Percentiles rank a stretch among this genome's conserved stretches.
Conservation (phyloP, 2,888 invertebrate species). For the Chrysodeixis includens region DNA sequence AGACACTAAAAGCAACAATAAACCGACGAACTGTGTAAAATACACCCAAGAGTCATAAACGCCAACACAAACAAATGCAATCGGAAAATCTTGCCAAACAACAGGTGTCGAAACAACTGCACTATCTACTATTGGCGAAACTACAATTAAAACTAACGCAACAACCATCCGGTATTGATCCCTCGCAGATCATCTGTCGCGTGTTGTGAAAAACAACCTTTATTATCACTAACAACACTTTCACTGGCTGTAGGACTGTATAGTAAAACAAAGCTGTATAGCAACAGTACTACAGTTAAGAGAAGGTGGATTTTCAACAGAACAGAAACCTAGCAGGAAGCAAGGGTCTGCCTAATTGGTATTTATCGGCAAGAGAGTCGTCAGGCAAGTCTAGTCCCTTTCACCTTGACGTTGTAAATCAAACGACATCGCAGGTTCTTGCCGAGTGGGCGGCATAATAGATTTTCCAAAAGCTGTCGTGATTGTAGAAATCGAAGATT, state of each 20-base stretch:
- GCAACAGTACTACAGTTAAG: too few relatives aligned
- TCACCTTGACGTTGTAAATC: slow-evolving; percentile 72
- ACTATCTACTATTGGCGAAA: neutral
- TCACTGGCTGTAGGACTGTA: slow-evolving; percentile 7
- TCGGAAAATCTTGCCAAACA: neutral
- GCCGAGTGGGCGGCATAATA: slow-evolving; percentile 43
- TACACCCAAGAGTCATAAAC: neutral
- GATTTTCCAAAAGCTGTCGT: slow-evolving; percentile 50
- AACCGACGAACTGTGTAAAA: too few relatives aligned
- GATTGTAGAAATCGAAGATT: slow-evolving; percentile 39
- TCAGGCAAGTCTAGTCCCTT: slow-evolving; percentile 69
- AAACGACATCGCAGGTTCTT: slow-evolving; percentile 39
- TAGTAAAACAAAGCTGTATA: slow-evolving; percentile 31
- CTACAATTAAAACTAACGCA: slow-evolving; percentile 1
- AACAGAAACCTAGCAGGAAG: slow-evolving; percentile 47
- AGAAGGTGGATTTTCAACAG: slow-evolving; percentile 27
- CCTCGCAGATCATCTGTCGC: slow-evolving; percentile 5
- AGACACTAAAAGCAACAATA: too few relatives aligned
- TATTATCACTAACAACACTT: slow-evolving; percentile 35
- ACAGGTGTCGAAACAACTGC: slow-evolving; percentile 1
- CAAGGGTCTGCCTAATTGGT: slow-evolving; percentile 62
- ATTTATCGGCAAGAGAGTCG: slow-evolving; percentile 65
- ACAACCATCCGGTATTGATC: neutral
- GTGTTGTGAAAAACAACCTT: slow-evolving; percentile 16
- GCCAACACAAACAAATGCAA: neutral